Evolutionary conservation across 2,113 vertebrate genomes (phyloP), one percentile per base, ranked within the genome.

Genomic region (Sylvietta virens): DNA sequence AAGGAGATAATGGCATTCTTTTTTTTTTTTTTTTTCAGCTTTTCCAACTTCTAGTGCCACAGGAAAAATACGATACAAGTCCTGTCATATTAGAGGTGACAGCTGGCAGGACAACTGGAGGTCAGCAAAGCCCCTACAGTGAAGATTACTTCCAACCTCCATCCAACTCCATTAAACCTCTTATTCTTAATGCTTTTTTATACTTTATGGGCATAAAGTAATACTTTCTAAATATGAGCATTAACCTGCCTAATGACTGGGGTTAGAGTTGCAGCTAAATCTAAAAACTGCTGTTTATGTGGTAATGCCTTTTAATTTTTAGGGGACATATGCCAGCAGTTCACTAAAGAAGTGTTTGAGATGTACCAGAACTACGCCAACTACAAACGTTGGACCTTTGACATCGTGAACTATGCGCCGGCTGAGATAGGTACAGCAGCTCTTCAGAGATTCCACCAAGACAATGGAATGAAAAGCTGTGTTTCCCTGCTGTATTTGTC

Each of bases 261-360:
- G 24, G 48, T 78, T 84, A 61, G 60, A 86, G n/a, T 48, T 53
- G 39, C 73, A 82, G 74, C 51, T 89, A 80, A 71, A 53, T 40
- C 51, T 86, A 4, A 81, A 48, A 67, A 15, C 31, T 92, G 87
- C 88, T 90, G 6, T 95, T 96, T 81, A 39, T 77, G 51, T 86
- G 58, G 30, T 64, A 54, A 27, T 5, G 16, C 79, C 44, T 93
- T 92, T 90, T 21, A 87, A 45, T 56, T 87, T 97, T 86, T 96
- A 99, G 99, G 99, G 87, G 99, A 99, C 96, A 99, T 99, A 92
- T 99, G 99, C 90, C 99, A 99, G 15, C 99, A 99, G 73, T 99
- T 99, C 98, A 99, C 99, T 50, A 97, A 94, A 92, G 99, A 99
- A 95, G 97, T 99, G 96, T 99, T 99, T 97, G 98, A 99, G 64